These are phyloP conservation scores for Sinella curviseta DNA, from an alignment of 1,140 invertebrate species.

Conservation along the genomic window DNA sequence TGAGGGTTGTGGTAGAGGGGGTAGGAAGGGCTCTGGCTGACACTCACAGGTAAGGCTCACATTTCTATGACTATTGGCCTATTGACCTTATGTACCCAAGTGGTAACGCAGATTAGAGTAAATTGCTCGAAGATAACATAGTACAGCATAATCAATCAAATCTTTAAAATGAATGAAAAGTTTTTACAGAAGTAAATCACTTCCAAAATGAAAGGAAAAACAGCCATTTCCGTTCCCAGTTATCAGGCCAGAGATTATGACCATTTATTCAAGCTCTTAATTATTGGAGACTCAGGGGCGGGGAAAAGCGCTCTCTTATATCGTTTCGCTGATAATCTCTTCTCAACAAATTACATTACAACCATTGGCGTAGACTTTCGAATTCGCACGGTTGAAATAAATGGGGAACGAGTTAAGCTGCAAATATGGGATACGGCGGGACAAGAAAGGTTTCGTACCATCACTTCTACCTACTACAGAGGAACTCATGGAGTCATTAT, in stretches of 20 bases:
- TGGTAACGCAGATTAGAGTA: too few species aligned
- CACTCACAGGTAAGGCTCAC: too few species aligned
- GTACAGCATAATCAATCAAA: too few species aligned
- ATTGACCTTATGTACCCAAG: too few species aligned
- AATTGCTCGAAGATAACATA: too few species aligned
- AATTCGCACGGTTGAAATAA: conserved; percentile 60
- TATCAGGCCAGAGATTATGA: conserved; percentile 97
- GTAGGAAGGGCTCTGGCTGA: too few species aligned
- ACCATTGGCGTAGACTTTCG: conserved; percentile 64
- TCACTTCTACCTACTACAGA: conserved; percentile 62
- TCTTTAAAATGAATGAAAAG: too few species aligned
- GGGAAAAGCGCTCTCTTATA: conserved; percentile 96
- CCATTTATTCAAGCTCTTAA: conserved; percentile 96
- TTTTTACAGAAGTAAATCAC: too few species aligned
- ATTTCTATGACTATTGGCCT: too few species aligned
- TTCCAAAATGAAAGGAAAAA: too few species aligned
- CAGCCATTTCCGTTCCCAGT: too few species aligned
- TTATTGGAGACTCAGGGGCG: conserved; percentile 94
- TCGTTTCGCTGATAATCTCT: conserved; percentile 95
- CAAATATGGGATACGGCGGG: conserved; percentile 59
- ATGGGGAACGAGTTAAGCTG: conserved; percentile 59
- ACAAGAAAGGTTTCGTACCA: conserved; percentile 55
- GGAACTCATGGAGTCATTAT: conserved; percentile 62
- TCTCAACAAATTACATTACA: conserved; percentile 61
- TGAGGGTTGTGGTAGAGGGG: too few species aligned